phyloP scores from a whole-genome alignment of 2,113 vertebrate species.

The Lynx canadensis region DNA sequence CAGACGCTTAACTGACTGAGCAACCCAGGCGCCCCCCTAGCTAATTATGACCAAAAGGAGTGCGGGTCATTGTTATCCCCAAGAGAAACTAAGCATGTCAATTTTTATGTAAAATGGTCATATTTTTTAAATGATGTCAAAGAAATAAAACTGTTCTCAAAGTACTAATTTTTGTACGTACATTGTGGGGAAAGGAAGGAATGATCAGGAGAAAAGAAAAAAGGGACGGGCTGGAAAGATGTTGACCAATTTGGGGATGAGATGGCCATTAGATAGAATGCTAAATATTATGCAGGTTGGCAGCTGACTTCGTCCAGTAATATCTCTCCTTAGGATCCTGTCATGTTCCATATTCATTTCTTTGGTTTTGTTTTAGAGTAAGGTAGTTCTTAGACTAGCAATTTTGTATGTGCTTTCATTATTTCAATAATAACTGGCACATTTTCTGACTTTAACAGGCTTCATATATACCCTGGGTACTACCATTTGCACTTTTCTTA shows the following conservation, averaged over 20 bases:
- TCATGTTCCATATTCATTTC: background rate
- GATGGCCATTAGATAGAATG: background rate
- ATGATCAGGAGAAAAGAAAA: background rate
- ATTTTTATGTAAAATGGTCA: background rate
- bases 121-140: background rate
- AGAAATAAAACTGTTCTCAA: background rate
- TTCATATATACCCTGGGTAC: background rate
- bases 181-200: background rate
- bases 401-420: background rate
- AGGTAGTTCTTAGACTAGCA: background rate
- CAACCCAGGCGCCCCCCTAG: background rate
- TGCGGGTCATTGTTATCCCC: background rate
- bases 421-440: background rate
- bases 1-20: too few relatives aligned
- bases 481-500: background rate
- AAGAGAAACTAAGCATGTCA: constrained; percentile 1
- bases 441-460: background rate
- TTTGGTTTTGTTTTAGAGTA: background rate
- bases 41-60: background rate
- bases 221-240: background rate
- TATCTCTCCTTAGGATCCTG: background rate
- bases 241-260: background rate
- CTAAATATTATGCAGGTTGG: background rate
- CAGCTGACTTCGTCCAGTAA: background rate
- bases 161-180: background rate